Evolutionary conservation across 2,888 invertebrate species (phyloP), one percentile per base, ranked within the genome.

Genomic region (Temnothorax rugatulus): DNA sequence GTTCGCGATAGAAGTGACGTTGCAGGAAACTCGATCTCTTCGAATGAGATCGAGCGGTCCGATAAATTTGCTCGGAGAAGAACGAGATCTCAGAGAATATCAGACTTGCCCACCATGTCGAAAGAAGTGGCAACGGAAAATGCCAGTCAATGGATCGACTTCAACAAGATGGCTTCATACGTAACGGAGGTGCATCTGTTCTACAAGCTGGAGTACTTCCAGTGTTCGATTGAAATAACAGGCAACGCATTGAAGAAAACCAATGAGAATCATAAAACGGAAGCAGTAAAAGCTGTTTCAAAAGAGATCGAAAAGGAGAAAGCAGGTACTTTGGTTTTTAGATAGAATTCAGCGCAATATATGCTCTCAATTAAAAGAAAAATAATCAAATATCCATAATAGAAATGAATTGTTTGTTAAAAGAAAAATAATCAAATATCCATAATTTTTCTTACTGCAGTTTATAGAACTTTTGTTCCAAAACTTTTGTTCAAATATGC

Each of bases 61-160:
- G 34, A 75, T 47, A 68, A 77, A 25, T 34, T 50, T 41, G 25
- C 25, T 5, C 13, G 29, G 57, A 81, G 75, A 75, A 81, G 52
- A 71, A 73, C 38, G 66, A 66, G 21, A 50, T 54, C 50, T 9
- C 29, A 34, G 15, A 64, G 34, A 47, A 2, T n/a, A 50, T 5
- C 34, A 41, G 41, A 82, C 41, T 25, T 34, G 5, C n/a, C n/a
- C 38, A 41, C 21, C 29, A 21, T 13, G 1, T 21, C 41, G 9
- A 34, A 57, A 1, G 61, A 74, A 47, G 73, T 76, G 18, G 41
- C 13, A 13, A 4, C 25, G 0, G 61, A 44, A 9, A 89, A 90
- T 5, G 73, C 87, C 18, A 84, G 87, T n/a, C 73, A 88, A 21
- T 93, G 93, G 93, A 83, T 75, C 0, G 93, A 93, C 52, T 93